Conservation (phyloP, 2,888 invertebrate species). For the Cacoxenus indagator region DNA sequence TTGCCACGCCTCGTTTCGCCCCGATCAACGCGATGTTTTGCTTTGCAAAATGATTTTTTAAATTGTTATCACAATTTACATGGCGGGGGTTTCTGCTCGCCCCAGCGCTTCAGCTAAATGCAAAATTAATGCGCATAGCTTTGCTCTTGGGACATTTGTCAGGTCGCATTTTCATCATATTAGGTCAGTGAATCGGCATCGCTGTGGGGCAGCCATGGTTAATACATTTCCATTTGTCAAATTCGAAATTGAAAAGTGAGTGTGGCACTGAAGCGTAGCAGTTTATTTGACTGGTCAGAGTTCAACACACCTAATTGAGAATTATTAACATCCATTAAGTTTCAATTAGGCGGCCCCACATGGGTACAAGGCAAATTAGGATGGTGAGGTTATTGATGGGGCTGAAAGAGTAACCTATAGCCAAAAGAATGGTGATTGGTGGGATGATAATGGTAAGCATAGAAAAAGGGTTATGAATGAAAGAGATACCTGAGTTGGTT, state of each 20-base stretch:
- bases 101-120: neutral
- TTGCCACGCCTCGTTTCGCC: neutral
- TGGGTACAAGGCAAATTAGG: too few species aligned
- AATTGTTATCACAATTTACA: constrained; percentile 9
- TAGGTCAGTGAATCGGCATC: neutral
- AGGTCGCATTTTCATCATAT: neutral
- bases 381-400: too few species aligned
- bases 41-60: constrained; percentile 5
- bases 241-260: neutral
- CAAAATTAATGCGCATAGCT: neutral
- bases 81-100: neutral
- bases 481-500: too few species aligned
- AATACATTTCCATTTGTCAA: neutral
- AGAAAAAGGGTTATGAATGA: too few species aligned
- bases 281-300: neutral
- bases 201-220: neutral
- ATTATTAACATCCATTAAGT: neutral
- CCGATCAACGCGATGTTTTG: neutral
- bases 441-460: too few species aligned
- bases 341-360: too few species aligned
- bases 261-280: neutral
- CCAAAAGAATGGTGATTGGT: too few species aligned
- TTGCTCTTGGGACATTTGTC: constrained; percentile 6
- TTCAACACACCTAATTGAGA: neutral
- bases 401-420: too few species aligned